Evolutionary conservation across 1,140 invertebrate genomes (phyloP).

Genomic region (Cherax quadricarinatus): DNA sequence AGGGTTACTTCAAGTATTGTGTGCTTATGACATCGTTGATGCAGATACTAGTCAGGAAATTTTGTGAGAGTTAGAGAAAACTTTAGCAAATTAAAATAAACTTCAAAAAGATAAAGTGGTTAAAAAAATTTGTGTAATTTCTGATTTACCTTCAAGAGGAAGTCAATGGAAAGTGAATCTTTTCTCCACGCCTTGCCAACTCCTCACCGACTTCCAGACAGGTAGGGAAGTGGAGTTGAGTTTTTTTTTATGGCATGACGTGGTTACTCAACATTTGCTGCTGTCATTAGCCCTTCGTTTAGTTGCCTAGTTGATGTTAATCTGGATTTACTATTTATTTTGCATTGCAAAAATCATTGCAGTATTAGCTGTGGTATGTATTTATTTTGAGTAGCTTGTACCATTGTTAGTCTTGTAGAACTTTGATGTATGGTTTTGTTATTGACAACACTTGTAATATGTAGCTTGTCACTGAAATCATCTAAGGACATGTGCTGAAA

Average conservation of each 20-base stretch:
- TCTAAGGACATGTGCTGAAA: too few relatives aligned
- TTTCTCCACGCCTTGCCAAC: slow-evolving; percentile 21
- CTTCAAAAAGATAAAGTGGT: neutral
- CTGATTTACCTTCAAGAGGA: slow-evolving; percentile 27
- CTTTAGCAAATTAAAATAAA: neutral
- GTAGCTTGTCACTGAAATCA: too few relatives aligned
- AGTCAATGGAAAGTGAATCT: slow-evolving; percentile 37
- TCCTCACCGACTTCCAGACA: slow-evolving; percentile 14
- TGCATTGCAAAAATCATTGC: neutral
- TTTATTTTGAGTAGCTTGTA: too few relatives aligned
- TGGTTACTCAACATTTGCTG: neutral
- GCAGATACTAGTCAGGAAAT: too few relatives aligned
- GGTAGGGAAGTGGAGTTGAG: neutral
- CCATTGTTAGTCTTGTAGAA: too few relatives aligned
- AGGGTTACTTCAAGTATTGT: too few relatives aligned
- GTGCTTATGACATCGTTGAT: too few relatives aligned
- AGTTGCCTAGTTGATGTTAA: neutral
- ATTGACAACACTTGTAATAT: too few relatives aligned
- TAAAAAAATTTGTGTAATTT: neutral
- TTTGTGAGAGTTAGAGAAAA: neutral
- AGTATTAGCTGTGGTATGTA: too few relatives aligned
- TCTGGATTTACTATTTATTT: neutral
- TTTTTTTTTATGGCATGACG: neutral
- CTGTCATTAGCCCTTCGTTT: neutral
- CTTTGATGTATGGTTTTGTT: too few relatives aligned